Base-by-base conservation (phyloP, 2,797 vertebrate species). In the Scarus forsteni region DNA sequence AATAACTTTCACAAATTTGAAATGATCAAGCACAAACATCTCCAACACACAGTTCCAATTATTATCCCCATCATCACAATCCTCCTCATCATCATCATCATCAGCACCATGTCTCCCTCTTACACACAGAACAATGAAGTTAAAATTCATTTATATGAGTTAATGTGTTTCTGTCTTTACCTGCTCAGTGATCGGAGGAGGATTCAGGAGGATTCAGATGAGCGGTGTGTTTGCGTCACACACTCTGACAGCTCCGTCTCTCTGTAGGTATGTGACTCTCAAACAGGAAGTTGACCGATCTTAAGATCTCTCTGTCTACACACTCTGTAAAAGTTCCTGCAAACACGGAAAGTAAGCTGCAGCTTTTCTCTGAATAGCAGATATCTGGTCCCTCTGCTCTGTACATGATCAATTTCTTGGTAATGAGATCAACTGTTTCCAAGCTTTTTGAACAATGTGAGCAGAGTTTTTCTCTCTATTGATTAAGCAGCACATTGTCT, bases 241-340 rank as follows among this genome's bases (percentile, higher is more conserved):
- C 61, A 52, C 35, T 40, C 18, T 8, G 18, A 13, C 12, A 40
- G 19, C 11, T 14, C 43, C 38, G 36, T 35, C 1, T n/a, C 14
- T 3, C 35, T 51, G 0, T 16, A 3, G 35, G 6, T 56, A 10
- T 49, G 44, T 43, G 38, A 38, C 3, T 7, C 11, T 11, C 3
- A 0, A 7, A 34, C 64, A 67, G 65, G 72, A 75, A 75, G 46
- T 68, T 62, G 35, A 51, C 9, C 46, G 35, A 62, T 51, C 16
- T 61, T n/a, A 38, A 38, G 15, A 44, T 49, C 36, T 43, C 3
- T 15, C 10, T 34, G 14, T n/a, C 11, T 10, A 49, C 46, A 18
- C n/a, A 15, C n/a, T 2, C 48, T 1, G 16, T 18, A 8, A 6
- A n/a, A 8, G 45, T 46, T 10, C n/a, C 3, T 27, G 10, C 42